Evolutionary conservation across 2,888 invertebrate genomes (phyloP).

Genomic region (Sarcophaga carnaria): DNA sequence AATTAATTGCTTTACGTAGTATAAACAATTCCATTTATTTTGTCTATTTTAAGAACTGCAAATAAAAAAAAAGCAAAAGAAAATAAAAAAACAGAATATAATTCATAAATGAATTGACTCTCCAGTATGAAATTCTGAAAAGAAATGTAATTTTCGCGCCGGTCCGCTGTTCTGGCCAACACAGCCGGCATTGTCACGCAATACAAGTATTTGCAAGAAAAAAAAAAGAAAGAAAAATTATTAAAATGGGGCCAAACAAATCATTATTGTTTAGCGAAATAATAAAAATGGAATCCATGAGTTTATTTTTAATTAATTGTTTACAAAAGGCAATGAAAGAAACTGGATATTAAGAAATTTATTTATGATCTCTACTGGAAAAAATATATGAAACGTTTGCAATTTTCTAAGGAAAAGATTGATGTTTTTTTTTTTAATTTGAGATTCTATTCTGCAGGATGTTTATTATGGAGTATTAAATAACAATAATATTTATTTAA

Average conservation of each 20-base stretch:
- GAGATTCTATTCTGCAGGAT: too few relatives aligned
- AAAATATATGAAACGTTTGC: too few relatives aligned
- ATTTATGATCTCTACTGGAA: too few relatives aligned
- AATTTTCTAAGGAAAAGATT: too few relatives aligned
- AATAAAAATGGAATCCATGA: not conserved
- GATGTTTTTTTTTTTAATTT: too few relatives aligned
- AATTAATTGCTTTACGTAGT: not conserved
- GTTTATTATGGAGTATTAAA: too few relatives aligned
- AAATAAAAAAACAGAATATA: not conserved
- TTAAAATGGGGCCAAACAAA: not conserved
- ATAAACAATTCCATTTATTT: not conserved
- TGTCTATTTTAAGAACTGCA: not conserved
- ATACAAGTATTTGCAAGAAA: not conserved
- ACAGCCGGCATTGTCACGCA: not conserved
- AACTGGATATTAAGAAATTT: not conserved
- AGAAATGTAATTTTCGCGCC: not conserved
- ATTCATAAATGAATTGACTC: not conserved
- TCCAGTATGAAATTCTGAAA: constrained; percentile 5
- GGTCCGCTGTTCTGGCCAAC: not conserved
- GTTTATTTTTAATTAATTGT: not conserved
- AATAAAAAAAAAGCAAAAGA: not conserved
- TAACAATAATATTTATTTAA: too few relatives aligned
- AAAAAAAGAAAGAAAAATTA: too few relatives aligned
- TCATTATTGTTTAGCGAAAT: not conserved
- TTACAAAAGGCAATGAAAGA: not conserved